Percentiles rank a stretch among this genome's conserved stretches.
Evolutionary conservation across 2,113 vertebrate species (phyloP).

Genomic region (Nothoprocta pentlandii): DNA sequence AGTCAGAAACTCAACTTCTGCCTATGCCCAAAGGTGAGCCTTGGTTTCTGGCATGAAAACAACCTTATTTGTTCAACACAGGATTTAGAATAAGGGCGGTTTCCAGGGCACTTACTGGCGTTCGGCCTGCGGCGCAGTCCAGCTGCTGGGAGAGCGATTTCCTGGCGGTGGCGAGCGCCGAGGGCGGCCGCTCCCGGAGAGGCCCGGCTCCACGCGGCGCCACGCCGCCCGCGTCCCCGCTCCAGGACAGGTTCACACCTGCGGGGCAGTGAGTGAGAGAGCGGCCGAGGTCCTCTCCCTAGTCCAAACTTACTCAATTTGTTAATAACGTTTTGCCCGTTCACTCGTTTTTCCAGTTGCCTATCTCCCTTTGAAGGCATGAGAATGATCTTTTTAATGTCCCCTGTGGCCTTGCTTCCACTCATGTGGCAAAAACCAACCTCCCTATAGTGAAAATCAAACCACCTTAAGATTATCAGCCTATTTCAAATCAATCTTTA

Average conservation of each 20-base stretch:
- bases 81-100: neutral
- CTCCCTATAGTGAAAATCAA: neutral
- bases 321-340: too few species aligned
- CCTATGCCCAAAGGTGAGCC: neutral
- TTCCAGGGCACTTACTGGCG: conserved; percentile 70
- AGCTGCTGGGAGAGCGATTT: conserved; percentile 93
- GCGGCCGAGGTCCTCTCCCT: too few species aligned
- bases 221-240: conserved; percentile 75
- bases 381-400: neutral
- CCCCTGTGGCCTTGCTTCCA: rapidly evolving
- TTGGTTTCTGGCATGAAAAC: neutral
- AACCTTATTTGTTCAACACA: neutral
- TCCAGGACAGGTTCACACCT: conserved; percentile 87
- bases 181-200: conserved; percentile 51
- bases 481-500: neutral
- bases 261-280: neutral
- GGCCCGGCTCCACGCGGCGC: conserved; percentile 59
- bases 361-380: neutral
- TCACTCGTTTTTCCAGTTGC: neutral
- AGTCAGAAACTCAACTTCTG: neutral
- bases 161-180: conserved; percentile 79
- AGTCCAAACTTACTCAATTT: rapidly evolving
- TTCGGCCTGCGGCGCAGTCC: conserved; percentile 77
- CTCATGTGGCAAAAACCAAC: neutral
- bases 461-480: neutral